Evolutionary conservation across 2,113 vertebrate species (phyloP).

Genomic region (Clarias magur): DNA sequence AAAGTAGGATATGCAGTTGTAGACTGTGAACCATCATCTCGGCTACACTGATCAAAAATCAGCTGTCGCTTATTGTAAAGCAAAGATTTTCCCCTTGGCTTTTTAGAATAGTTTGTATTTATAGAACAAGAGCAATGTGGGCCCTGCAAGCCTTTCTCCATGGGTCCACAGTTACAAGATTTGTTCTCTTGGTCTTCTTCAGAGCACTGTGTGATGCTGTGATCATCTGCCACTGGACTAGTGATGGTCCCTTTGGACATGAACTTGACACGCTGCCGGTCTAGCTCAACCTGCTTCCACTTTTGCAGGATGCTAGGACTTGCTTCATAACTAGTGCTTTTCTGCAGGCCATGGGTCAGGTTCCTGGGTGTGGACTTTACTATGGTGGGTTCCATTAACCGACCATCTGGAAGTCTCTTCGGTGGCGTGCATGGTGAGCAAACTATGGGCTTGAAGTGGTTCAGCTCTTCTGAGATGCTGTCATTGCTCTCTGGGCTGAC

Average conservation of each 20-base stretch:
- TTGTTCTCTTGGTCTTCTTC: slow-evolving; percentile 33
- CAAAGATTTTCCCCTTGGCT: slow-evolving; percentile 25
- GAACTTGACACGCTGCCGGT: slow-evolving; percentile 85
- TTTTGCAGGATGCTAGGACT: slow-evolving; percentile 89
- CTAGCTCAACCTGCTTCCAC: slow-evolving; percentile 92
- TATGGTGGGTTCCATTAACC: slow-evolving; percentile 83
- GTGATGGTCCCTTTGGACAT: slow-evolving; percentile 88
- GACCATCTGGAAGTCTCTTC: slow-evolving; percentile 87
- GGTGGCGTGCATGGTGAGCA: slow-evolving; percentile 96
- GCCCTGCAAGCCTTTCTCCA: not conserved
- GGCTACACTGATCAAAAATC: slow-evolving; percentile 63
- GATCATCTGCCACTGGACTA: slow-evolving; percentile 64
- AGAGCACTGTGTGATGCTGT: slow-evolving; percentile 31
- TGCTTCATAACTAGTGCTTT: slow-evolving; percentile 87
- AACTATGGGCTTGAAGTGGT: slow-evolving; percentile 97
- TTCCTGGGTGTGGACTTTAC: slow-evolving; percentile 96
- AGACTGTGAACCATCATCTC: slow-evolving; percentile 46
- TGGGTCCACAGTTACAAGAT: slow-evolving; percentile 22
- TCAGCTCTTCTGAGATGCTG: slow-evolving; percentile 96
- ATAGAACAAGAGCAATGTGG: slow-evolving; percentile 12
- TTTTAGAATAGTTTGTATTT: slow-evolving; percentile 25
- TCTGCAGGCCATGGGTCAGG: slow-evolving; percentile 82
- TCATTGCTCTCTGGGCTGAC: slow-evolving; percentile 96
- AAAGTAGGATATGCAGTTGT: slow-evolving; percentile 58
- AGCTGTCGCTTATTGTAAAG: slow-evolving; percentile 65